Base-by-base conservation (phyloP, 1,140 invertebrate species). In the Thereuonema tuberculata region DNA sequence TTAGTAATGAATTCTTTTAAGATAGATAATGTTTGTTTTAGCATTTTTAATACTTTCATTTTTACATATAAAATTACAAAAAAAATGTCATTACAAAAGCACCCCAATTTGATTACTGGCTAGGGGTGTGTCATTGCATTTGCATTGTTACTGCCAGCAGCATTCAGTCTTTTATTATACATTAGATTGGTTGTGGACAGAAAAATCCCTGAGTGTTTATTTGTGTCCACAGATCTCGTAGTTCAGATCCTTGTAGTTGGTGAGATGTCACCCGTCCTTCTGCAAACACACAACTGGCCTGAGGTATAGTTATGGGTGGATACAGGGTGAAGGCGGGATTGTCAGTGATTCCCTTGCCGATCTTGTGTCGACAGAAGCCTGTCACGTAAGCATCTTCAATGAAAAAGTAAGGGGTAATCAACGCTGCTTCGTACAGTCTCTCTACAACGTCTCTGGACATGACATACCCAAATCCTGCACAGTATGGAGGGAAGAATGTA, bases 321-420 rank as follows among this genome's bases (percentile, higher is more conserved):
- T 61, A 57, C 1, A 68, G 57, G 27, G 59, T 54, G 15, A 68
- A 58, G 17, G 57, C 60, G 15, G 50, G n/a, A 60, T 63, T 61
- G n/a, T 65, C 62, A 1, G 43, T 56, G n/a, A 68, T 60, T 17
- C 29, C 21, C 1, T 67, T 28, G n/a, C 62, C 61, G 12, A 61
- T 58, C 27, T 68, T 68, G 17, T 68, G 56, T 23, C 67, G 59
- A 56, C 67, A 68, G 58, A 68, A 68, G 14, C 70, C 70, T 2
- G 70, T 72, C 2, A 72, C 56, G 54, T 66, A 71, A 20, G 71
- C 69, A 49, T 72, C 70, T 58, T 72, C 70, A 17, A 72, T 66
- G 59, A 68, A 70, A 52, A 72, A 68, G 17, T 60, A 59, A 21
- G 67, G 65, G 15, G 65, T 66, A 17, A 23, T 53, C 15, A 56